A percentile compares a stretch with the other conserved stretches of the same genome.
phyloP scores from a whole-genome alignment of 2,797 vertebrate species.

The Karalla daura region DNA sequence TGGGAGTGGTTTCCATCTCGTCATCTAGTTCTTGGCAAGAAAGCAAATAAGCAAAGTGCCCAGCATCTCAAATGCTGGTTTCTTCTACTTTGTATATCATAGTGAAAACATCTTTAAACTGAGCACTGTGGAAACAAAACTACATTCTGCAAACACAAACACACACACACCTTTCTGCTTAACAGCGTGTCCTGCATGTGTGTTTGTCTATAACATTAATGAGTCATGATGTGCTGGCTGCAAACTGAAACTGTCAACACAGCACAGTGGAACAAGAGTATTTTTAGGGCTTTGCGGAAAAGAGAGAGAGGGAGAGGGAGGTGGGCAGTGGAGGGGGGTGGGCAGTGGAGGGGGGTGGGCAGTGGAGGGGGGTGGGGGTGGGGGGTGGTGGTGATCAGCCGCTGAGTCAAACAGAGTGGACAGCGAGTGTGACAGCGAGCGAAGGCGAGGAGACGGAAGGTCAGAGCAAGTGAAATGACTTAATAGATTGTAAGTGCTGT shows the following conservation, averaged over 20 bases:
- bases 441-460: slow-evolving; percentile 15
- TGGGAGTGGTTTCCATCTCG: not conserved
- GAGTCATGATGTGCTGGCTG: slow-evolving; percentile 50
- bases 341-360: not conserved
- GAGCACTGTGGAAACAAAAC: too few species aligned
- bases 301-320: not conserved
- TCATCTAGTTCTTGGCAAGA: not conserved
- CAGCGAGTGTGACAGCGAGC: slow-evolving; percentile 1
- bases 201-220: slow-evolving; percentile 41
- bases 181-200: slow-evolving; percentile 37
- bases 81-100: too few species aligned
- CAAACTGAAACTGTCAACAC: slow-evolving; percentile 35
- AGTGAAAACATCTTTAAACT: too few species aligned
- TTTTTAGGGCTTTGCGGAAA: slow-evolving; percentile 29
- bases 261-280: slow-evolving; percentile 24
- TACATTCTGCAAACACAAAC: too few species aligned
- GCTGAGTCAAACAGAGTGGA: slow-evolving; percentile 28
- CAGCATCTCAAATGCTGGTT: too few species aligned
- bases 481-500: slow-evolving; percentile 63
- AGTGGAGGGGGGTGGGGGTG: not conserved
- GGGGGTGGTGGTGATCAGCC: not conserved
- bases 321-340: not conserved
- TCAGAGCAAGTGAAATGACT: slow-evolving; percentile 53
- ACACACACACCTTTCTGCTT: slow-evolving; percentile 50
- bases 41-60: not conserved